Evolutionary conservation across 1,140 invertebrate genomes (phyloP).

Genomic region (Ceratitis capitata): DNA sequence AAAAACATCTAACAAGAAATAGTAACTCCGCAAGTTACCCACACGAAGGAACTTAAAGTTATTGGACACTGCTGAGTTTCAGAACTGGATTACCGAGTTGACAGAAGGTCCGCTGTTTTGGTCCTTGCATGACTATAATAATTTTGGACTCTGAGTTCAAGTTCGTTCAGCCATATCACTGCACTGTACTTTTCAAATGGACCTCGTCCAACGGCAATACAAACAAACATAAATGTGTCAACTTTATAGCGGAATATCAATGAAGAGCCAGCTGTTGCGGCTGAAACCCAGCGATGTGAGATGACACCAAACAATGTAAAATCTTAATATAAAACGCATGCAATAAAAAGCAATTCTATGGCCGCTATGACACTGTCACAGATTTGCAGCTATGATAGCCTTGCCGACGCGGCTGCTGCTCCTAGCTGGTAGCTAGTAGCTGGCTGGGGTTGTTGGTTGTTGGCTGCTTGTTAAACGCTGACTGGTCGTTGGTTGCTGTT

Average conservation of each 20-base stretch:
- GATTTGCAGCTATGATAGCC: slow-evolving; percentile 30
- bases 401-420: background rate
- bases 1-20: no score
- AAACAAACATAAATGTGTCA: background rate
- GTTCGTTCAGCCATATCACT: no score
- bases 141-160: no score
- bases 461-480: background rate
- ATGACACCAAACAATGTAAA: slow-evolving; percentile 38
- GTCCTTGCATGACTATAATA: no score
- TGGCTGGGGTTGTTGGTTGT: background rate
- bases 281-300: background rate
- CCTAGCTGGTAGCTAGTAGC: background rate
- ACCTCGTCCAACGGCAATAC: background rate
- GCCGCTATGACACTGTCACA: slow-evolving; percentile 12
- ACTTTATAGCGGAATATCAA: background rate
- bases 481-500: background rate
- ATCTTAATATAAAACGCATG: slow-evolving; percentile 28
- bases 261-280: background rate
- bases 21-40: no score
- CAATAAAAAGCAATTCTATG: slow-evolving; percentile 34
- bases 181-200: background rate
- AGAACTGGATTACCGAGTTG: no score
- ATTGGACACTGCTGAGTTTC: no score
- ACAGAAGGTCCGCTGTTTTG: no score
- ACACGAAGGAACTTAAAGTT: no score